Conservation (phyloP, 2,888 invertebrate species). For the Drosophila falleni region DNA sequence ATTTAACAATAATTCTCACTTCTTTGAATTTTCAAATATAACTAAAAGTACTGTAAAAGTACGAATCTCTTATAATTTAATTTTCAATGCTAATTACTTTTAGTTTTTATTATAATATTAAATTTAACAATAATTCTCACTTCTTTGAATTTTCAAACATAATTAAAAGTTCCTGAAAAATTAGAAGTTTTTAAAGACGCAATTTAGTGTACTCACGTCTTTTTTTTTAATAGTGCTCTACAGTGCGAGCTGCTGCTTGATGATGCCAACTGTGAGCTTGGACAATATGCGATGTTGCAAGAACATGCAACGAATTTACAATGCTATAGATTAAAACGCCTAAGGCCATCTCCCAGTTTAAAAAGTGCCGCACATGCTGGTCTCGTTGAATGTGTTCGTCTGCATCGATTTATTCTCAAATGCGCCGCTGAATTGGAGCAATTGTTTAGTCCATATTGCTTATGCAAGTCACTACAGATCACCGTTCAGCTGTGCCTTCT, state of each 20-base stretch:
- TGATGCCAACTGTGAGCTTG: conserved; percentile 64
- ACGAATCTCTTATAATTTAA: too few relatives aligned
- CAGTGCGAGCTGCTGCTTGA: conserved; percentile 48
- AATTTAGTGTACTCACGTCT: neutral
- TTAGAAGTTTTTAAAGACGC: too few relatives aligned
- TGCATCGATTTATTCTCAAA: conserved; percentile 83
- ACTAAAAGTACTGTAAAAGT: too few relatives aligned
- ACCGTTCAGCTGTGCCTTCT: conserved; percentile 84
- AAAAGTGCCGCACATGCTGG: conserved; percentile 43
- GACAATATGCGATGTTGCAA: conserved; percentile 71
- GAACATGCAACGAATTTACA: conserved; percentile 71
- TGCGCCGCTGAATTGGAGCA: conserved; percentile 80
- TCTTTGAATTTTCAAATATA: too few relatives aligned
- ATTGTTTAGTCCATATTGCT: conserved; percentile 83
- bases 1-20: too few relatives aligned
- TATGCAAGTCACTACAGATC: conserved; percentile 84
- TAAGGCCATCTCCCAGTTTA: conserved; percentile 1
- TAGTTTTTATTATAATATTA: too few relatives aligned
- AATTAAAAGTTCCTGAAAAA: too few relatives aligned
- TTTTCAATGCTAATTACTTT: too few relatives aligned
- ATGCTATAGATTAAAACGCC: conserved; percentile 5
- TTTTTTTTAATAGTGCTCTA: conserved; percentile 27
- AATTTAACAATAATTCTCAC: too few relatives aligned
- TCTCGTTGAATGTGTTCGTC: conserved; percentile 80
- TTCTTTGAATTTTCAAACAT: too few relatives aligned